phyloP scores from a whole-genome alignment of 2,113 vertebrate species.

The Sebastes fasciatus region DNA sequence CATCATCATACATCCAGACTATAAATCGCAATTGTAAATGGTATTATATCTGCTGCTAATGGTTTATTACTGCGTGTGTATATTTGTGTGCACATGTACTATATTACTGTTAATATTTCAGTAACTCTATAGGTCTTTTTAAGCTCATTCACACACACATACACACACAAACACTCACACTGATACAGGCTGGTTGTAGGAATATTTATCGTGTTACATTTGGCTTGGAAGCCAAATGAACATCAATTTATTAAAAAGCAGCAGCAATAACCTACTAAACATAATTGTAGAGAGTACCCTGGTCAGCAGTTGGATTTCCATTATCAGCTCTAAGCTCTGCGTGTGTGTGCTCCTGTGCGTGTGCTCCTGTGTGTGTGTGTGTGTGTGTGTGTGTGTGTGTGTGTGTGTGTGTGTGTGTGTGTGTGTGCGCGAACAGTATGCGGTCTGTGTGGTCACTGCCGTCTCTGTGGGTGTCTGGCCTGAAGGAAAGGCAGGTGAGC shows the following conservation, averaged over 20 bases:
- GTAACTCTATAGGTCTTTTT: constrained; percentile 12
- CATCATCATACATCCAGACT: not conserved
- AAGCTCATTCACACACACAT: not conserved
- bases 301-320: constrained; percentile 65
- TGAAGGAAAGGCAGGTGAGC: constrained; percentile 67
- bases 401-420: constrained; percentile 29
- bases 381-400: constrained; percentile 10
- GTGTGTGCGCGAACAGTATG: constrained; percentile 16
- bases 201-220: constrained; percentile 30
- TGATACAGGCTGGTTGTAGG: constrained; percentile 13
- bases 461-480: constrained; percentile 66
- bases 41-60: not conserved
- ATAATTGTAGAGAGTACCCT: constrained; percentile 48
- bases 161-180: constrained; percentile 1
- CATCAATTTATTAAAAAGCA: constrained; percentile 59
- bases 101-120: not conserved
- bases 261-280: constrained; percentile 39
- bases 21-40: constrained; percentile 1
- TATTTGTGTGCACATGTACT: not conserved
- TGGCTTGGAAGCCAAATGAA: constrained; percentile 55
- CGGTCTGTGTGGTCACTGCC: constrained; percentile 41
- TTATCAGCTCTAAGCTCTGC: constrained; percentile 50
- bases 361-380: constrained; percentile 9
- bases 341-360: constrained; percentile 16
- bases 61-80: not conserved